Base-by-base conservation (phyloP, 35 echinoderm and acorn worm species). In the Ptychodera flava region DNA sequence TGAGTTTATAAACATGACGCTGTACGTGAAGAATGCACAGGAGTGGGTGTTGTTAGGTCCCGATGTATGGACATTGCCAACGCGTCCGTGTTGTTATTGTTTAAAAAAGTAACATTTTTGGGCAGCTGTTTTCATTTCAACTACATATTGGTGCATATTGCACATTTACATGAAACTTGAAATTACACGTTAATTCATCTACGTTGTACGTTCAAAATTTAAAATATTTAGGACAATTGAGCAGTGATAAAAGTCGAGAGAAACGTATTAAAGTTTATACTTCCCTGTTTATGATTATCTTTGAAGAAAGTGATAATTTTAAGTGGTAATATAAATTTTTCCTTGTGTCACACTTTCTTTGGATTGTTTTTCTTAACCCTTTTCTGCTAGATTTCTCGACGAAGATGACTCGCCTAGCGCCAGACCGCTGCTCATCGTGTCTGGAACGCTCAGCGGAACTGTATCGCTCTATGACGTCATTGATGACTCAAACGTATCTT, bases 391-490 rank as follows among this genome's bases (percentile, higher is more conserved):
- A 16, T 97, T 97, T 30, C 89, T 97, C 29, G 84, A 89, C 80
- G 83, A 64, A 0, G 76, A 79, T 28, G 79, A 91, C n/a, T 86
- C 78, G 31, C 77, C 78, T 28, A 87, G 29, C 15, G 80, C 77
- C 30, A 89, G 38, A 34, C 89, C 95, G 32, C 29, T 89, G 1
- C 89, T 93, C 16, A 77, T 97, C 0, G 95, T 97, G 16, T 91
- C 95, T 16, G 87, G 95, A 35, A 88, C 89, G 0, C 30, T 85
- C 12, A 97, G 95, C n/a, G 95, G 95, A 12, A 93, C 95, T 30
- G 30, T 97, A 28, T 81, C 95, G 15, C 78, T 97, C 78, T 97
- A 97, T 78, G 91, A 91, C 77, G 84, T 97, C 45, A 64, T 64
- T 64, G 45, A 64, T 64, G 45, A 64, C 45, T 64, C 45, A 22